These are phyloP conservation scores for Papilio gigon DNA, from an alignment of 2,888 invertebrate genomes.

Conservation along the genomic window DNA sequence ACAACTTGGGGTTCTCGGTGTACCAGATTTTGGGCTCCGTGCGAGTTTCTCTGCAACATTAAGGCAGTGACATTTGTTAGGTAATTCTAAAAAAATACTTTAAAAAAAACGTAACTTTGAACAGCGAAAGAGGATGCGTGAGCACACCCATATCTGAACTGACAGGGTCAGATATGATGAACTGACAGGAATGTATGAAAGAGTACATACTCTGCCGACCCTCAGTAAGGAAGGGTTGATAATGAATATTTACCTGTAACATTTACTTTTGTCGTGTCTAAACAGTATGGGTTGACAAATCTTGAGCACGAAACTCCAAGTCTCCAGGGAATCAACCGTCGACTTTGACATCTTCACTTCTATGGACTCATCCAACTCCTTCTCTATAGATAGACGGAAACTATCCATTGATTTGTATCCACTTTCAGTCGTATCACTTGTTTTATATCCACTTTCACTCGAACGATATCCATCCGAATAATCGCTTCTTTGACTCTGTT, in stretches of 20 bases:
- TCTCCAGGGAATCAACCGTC: conserved; percentile 70
- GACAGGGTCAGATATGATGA: too few species aligned
- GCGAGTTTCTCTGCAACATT: conserved; percentile 64
- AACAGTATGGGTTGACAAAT: conserved; percentile 76
- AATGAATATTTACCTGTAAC: conserved; percentile 65
- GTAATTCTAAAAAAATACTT: too few species aligned
- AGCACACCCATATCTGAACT: too few species aligned
- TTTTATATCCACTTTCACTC: conserved; percentile 58
- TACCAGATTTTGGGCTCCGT: conserved; percentile 67
- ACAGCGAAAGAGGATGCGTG: too few species aligned
- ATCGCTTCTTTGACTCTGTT: conserved; percentile 57
- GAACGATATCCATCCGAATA: conserved; percentile 64
- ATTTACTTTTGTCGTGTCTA: conserved; percentile 74
- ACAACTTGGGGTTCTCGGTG: conserved; percentile 68
- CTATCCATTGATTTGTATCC: conserved; percentile 53
- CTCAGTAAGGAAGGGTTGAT: too few species aligned
- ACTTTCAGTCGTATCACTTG: conserved; percentile 58
- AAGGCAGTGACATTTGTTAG: too few species aligned
- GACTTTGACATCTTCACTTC: conserved; percentile 60
- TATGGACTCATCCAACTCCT: conserved; percentile 54
- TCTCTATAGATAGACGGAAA: conserved; percentile 61
- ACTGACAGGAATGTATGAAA: too few species aligned
- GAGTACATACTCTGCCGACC: too few species aligned
- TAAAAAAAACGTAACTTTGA: too few species aligned
- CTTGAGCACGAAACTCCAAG: conserved; percentile 76